Evolutionary conservation across 1,140 invertebrate species (phyloP), one percentile per base, ranked within the genome.

Genomic region (Trichonephila clavipes): DNA sequence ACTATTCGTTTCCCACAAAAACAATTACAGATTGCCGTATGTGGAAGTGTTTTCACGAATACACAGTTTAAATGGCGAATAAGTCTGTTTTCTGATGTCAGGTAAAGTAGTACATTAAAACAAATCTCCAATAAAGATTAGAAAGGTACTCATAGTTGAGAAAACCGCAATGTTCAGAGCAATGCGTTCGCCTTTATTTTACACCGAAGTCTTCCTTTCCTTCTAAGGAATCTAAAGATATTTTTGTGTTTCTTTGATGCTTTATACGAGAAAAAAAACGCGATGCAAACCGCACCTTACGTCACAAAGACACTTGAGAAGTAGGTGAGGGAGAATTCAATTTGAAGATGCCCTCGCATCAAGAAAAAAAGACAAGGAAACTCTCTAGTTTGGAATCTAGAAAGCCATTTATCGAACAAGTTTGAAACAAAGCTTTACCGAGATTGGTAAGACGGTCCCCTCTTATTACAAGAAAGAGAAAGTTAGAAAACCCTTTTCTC

Each of bases 341-440:
- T 83, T 83, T 83, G 44, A 24, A 58, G 82, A 83, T 83, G 51
- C 51, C 82, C 10, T 51, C 24, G 82, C 21, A 8, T 12, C 18
- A 21, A 51, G 16, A 21, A 51, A 12, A 59, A 59, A 40, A 40
- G 34, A 40, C 34, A 40, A 83, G 21, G n/a, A 44, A 83, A 83
- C 34, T 40, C 81, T 5, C 40, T 44, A 58, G 82, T 83, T 83
- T 83, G 4, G 82, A 59, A 59, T 83, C 18, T 2, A 83, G 82
- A 59, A 83, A 83, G 82, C 82, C 82, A 59, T 51, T 83, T 83
- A 83, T 83, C 51, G 82, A 83, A 19, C 82, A 21, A 59, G 44
- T 83, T 40, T n/a, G 82, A 83, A 83, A 59, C 82, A 59, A 83
- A 77, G 44, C 51, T 83, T 83, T 83, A 83, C 51, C 44, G 44